Base-by-base conservation (phyloP, 2,797 vertebrate species). In the Chelon labrosus region DNA sequence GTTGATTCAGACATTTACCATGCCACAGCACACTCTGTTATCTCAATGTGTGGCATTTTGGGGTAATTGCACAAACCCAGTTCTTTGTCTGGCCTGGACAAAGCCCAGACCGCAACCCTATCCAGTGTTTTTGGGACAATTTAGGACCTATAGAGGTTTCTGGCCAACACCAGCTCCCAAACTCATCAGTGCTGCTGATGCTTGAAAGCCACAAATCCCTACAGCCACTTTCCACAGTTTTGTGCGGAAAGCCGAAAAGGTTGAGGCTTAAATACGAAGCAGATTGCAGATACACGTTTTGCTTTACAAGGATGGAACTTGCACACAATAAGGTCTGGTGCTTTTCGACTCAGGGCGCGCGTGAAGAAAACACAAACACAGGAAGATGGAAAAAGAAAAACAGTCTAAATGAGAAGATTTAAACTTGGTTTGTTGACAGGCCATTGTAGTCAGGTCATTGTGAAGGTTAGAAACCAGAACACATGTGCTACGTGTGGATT, bases 321-420 rank as follows among this genome's bases (percentile, higher is more conserved):
- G 10, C 50, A 52, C 50, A 52, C 50, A 52, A 16, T 1, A 54
- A 4, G 12, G 14, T 54, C 27, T 35, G 14, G 35, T 54, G 52
- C 27, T 54, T 35, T 54, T 14, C 17, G 7, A 4, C 19, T 50
- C 31, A 35, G 31, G 7, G 31, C 31, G 31, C 7, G 31, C 7
- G 31, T 31, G 31, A 4, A 10, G 8, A 35, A 55, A 47, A 47
- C 46, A 47, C 46, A 47, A 8, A 19, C n/a, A 3, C 67, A 47
- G 9, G 41, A 41, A 70, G 13, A 22, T 17, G 16, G 14, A 60
- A 50, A 54, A 37, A 58, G 38, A 37, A 44, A 27, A 70, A 16
- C 27, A 17, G 7, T 54, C 56, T 16, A 31, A 70, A 61, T 17
- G 20, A 14, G 53, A 39, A 63, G n/a, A 66, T 47, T 39, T 77